These are phyloP conservation scores for Tiliacea citrago DNA, from an alignment of 2,888 invertebrate species.

Conservation along the genomic window DNA sequence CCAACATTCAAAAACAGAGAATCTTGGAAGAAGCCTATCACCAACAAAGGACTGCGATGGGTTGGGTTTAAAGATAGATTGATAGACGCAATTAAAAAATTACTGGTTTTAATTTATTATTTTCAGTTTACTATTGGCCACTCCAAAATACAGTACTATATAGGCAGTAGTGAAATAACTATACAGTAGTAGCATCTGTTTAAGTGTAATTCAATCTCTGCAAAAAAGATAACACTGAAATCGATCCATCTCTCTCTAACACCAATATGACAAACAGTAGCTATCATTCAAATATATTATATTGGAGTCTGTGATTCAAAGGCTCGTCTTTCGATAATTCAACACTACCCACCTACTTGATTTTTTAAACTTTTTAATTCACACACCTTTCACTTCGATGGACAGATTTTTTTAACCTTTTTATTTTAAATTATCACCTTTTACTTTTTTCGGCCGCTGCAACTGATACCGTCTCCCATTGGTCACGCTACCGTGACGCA, in stretches of 20 bases:
- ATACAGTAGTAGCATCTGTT: background rate
- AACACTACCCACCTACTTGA: background rate
- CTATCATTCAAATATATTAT: too few relatives aligned
- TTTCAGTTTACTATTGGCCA: too few relatives aligned
- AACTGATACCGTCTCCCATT: conserved; percentile 70
- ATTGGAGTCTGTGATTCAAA: too few relatives aligned
- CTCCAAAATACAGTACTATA: background rate
- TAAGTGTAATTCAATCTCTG: background rate
- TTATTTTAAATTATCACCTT: background rate
- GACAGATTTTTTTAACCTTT: background rate
- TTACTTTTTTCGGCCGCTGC: conserved; percentile 64
- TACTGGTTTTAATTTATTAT: too few relatives aligned
- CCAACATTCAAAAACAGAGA: background rate
- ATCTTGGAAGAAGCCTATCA: background rate
- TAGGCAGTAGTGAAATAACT: background rate
- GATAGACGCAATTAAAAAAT: background rate
- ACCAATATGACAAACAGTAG: conserved; percentile 32
- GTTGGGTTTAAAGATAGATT: background rate
- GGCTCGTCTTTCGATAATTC: conserved; percentile 23
- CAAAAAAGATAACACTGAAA: background rate
- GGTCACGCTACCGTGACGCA: conserved; percentile 69
- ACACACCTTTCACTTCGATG: background rate
- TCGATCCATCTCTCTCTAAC: conserved; percentile 10
- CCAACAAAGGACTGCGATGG: background rate
- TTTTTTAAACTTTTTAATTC: background rate